phyloP scores from a whole-genome alignment of 2,888 invertebrate genomes.

The Hydroisotoma schaefferi region DNA sequence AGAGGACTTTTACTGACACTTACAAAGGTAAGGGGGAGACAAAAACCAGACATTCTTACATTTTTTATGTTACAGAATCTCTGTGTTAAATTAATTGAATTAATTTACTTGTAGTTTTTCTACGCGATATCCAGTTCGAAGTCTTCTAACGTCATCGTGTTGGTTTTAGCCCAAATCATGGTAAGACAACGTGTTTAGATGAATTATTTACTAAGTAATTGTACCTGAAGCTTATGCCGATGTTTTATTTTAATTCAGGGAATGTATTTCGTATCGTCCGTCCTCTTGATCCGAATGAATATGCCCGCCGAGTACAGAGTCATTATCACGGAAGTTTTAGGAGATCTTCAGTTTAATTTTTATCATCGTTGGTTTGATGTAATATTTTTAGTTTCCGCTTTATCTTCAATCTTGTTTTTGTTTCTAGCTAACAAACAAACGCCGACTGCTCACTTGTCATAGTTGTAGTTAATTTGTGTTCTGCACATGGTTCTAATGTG shows the following conservation, averaged over 20 bases:
- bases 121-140: slow-evolving; percentile 98
- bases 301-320: slow-evolving; percentile 96
- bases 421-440: slow-evolving; percentile 91
- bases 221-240: too few species aligned
- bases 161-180: slow-evolving; percentile 97
- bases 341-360: slow-evolving; percentile 96
- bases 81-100: not conserved
- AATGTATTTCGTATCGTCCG: slow-evolving; percentile 99
- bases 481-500: too few species aligned
- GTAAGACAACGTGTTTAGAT: slow-evolving; percentile 53
- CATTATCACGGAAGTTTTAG: slow-evolving; percentile 87
- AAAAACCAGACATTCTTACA: too few species aligned
- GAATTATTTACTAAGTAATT: too few species aligned
- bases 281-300: slow-evolving; percentile 96
- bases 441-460: slow-evolving; percentile 51
- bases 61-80: not conserved
- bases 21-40: slow-evolving; percentile 90
- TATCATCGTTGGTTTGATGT: slow-evolving; percentile 99
- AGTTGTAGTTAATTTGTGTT: slow-evolving; percentile 13
- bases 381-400: slow-evolving; percentile 93
- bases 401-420: slow-evolving; percentile 90
- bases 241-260: slow-evolving; percentile 61
- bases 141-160: slow-evolving; percentile 95
- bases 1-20: slow-evolving; percentile 90
- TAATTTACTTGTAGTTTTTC: slow-evolving; percentile 76